Conservation (phyloP, 2,888 invertebrate species). For the Carterocephalus palaemon region DNA sequence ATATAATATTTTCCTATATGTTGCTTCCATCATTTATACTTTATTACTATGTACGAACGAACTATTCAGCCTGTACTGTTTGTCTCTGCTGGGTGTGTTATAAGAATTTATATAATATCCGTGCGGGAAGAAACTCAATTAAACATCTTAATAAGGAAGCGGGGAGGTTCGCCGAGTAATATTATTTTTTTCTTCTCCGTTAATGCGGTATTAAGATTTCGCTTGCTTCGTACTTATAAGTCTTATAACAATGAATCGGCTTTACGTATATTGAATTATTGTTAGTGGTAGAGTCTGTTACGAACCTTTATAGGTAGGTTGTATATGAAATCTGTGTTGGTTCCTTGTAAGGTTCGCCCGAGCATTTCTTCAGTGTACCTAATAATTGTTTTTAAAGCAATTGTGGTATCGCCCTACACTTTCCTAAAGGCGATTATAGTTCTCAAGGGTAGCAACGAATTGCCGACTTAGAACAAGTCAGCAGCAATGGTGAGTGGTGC, state of each 20-base stretch:
- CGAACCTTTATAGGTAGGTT: too few relatives aligned
- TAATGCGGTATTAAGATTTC: slow-evolving; percentile 19
- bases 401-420: too few relatives aligned
- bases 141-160: slow-evolving; percentile 71
- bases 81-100: slow-evolving; percentile 42
- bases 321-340: too few relatives aligned
- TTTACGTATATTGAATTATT: too few relatives aligned
- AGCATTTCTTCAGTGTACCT: too few relatives aligned
- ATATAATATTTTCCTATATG: slow-evolving; percentile 78
- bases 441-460: too few relatives aligned
- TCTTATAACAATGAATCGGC: background rate
- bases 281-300: too few relatives aligned
- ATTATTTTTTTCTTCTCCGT: slow-evolving; percentile 29
- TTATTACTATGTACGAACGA: slow-evolving; percentile 72
- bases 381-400: too few relatives aligned
- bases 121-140: slow-evolving; percentile 58
- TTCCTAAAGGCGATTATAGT: too few relatives aligned
- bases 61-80: slow-evolving; percentile 64
- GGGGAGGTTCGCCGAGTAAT: slow-evolving; percentile 34
- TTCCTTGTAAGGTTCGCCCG: too few relatives aligned
- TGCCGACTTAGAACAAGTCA: too few relatives aligned
- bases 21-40: slow-evolving; percentile 78
- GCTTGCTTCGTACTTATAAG: slow-evolving; percentile 2
- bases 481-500: too few relatives aligned
- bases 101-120: slow-evolving; percentile 32